These are phyloP conservation scores for Drosophila picticornis DNA, from an alignment of 2,888 invertebrate species.

Conservation along the genomic window DNA sequence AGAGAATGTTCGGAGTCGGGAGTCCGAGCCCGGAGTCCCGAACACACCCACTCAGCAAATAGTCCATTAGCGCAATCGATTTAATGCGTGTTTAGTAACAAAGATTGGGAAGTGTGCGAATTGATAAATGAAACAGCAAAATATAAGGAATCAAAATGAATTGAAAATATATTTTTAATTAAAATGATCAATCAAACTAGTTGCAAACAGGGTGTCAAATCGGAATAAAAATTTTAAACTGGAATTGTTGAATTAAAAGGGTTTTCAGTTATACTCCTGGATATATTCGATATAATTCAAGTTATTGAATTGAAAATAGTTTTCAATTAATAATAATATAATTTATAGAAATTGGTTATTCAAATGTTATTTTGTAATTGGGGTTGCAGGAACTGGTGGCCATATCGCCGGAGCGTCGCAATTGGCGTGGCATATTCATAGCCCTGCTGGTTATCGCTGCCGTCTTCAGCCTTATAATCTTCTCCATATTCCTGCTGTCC, in stretches of 20 bases:
- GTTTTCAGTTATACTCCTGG: not conserved
- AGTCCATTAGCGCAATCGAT: constrained; percentile 10
- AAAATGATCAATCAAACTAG: not conserved
- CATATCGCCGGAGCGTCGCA: constrained; percentile 93
- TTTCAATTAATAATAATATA: not conserved
- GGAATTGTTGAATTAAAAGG: not conserved
- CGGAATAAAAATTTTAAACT: not conserved
- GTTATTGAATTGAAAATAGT: not conserved
- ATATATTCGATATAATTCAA: not conserved
- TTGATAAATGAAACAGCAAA: not conserved
- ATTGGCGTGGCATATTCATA: constrained; percentile 97
- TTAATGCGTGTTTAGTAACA: not conserved
- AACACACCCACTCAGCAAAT: constrained; percentile 15
- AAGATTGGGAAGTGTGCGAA: not conserved
- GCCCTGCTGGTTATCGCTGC: constrained; percentile 95
- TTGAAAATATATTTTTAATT: not conserved
- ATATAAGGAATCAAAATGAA: not conserved
- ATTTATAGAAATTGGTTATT: not conserved
- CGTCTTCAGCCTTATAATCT: constrained; percentile 94
- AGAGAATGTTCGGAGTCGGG: not conserved
- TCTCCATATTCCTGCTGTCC: constrained; percentile 95
- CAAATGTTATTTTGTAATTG: not conserved
- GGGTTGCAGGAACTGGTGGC: constrained; percentile 93
- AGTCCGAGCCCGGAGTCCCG: not conserved
- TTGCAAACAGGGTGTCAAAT: not conserved